Evolutionary conservation across 2,113 vertebrate species (phyloP).

Genomic region (Irena cyanogastra): DNA sequence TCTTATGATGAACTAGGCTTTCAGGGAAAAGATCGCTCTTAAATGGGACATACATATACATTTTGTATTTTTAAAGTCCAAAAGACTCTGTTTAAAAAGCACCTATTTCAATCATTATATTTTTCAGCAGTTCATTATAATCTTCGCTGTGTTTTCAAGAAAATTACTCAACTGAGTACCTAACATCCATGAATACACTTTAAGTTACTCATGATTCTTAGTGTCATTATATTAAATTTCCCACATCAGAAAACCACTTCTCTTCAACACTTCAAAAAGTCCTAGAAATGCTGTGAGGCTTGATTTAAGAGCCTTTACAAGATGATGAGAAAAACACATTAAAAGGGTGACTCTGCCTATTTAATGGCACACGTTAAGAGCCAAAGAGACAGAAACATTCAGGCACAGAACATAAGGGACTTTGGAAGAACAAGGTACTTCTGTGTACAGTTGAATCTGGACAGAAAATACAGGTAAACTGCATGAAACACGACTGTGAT

Average conservation of each 20-base stretch:
- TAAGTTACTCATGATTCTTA: background rate
- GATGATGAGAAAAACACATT: background rate
- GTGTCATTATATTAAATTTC: background rate
- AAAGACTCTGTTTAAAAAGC: background rate
- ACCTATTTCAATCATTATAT: background rate
- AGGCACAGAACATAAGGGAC: background rate
- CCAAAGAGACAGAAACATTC: background rate
- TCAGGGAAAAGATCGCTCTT: background rate
- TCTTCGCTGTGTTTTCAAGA: background rate
- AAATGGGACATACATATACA: background rate
- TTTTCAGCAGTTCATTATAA: background rate
- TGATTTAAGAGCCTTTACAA: background rate
- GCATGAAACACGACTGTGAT: background rate
- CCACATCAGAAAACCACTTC: background rate
- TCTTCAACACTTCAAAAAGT: background rate
- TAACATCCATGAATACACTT: background rate
- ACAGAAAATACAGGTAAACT: background rate
- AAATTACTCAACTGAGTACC: background rate
- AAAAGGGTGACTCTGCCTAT: background rate
- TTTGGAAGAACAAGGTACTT: background rate
- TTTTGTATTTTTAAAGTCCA: background rate
- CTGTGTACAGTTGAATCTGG: background rate
- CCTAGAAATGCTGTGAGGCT: background rate
- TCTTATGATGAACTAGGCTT: background rate
- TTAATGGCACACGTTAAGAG: background rate